These are phyloP conservation scores for Acrobasis consociella DNA, from an alignment of 2,888 invertebrate species.

Conservation along the genomic window DNA sequence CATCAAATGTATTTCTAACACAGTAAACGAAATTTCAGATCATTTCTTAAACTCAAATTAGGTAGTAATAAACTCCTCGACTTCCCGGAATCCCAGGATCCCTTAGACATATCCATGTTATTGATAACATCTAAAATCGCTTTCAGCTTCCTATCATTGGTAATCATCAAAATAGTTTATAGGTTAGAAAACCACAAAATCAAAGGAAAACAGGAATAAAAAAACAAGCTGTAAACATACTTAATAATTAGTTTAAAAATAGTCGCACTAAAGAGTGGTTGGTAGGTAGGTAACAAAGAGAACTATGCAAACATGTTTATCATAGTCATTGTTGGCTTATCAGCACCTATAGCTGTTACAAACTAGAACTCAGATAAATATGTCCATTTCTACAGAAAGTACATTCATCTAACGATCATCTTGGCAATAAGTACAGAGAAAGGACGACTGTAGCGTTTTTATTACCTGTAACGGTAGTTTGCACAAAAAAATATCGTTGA, in stretches of 20 bases:
- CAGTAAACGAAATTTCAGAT: too few relatives aligned
- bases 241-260: background rate
- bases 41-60: too few relatives aligned
- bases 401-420: background rate
- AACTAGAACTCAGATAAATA: background rate
- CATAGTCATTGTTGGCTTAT: background rate
- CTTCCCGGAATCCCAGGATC: too few relatives aligned
- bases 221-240: background rate
- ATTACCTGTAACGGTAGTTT: conserved; percentile 14
- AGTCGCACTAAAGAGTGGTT: background rate
- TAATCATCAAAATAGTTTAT: background rate
- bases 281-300: conserved; percentile 4
- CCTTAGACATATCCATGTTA: too few relatives aligned
- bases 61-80: too few relatives aligned
- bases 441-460: background rate
- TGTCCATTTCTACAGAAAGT: background rate
- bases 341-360: background rate
- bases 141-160: too few relatives aligned
- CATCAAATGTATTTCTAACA: too few relatives aligned
- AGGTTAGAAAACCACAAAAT: background rate
- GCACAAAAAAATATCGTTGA: conserved; percentile 10
- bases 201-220: background rate
- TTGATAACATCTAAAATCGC: too few relatives aligned
- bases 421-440: background rate
- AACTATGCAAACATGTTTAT: conserved; percentile 14